A percentile compares a stretch with the other conserved stretches of the same genome.
phyloP scores from a whole-genome alignment of 2,113 vertebrate species.

The Takifugu flavidus region DNA sequence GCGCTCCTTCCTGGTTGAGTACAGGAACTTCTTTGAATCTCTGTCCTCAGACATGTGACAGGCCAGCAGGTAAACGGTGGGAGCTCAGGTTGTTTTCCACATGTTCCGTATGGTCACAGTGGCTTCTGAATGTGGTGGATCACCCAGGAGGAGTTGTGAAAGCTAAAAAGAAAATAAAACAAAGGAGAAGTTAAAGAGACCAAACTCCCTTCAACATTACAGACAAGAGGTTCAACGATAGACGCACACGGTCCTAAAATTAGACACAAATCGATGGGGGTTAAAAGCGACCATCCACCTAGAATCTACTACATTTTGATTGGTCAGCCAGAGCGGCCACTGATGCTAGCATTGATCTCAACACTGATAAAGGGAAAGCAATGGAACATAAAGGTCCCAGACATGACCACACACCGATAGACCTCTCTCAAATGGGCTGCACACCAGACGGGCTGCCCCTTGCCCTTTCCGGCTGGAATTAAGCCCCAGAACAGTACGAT shows the following conservation, averaged over 20 bases:
- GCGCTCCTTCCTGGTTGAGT: constrained; percentile 56
- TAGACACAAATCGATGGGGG: constrained; percentile 17
- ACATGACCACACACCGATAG: constrained; percentile 10
- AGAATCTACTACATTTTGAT: constrained; percentile 20
- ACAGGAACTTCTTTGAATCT: constrained; percentile 59
- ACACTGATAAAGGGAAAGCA: constrained; percentile 16
- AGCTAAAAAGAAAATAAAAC: constrained; percentile 31
- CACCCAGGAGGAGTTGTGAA: constrained; percentile 1
- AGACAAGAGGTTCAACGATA: constrained; percentile 3
- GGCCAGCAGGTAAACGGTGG: neutral
- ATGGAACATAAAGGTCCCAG: neutral
- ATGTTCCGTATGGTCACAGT: constrained; percentile 12
- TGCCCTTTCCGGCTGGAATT: constrained; percentile 30
- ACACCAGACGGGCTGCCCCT: constrained; percentile 5
- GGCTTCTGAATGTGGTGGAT: constrained; percentile 2
- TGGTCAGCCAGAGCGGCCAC: neutral
- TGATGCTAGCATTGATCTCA: constrained; percentile 9
- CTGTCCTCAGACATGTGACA: constrained; percentile 62
- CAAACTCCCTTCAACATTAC: neutral
- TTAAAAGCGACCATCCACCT: constrained; percentile 3
- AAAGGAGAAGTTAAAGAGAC: constrained; percentile 13
- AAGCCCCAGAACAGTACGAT: constrained; percentile 29
- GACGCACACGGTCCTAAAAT: constrained; percentile 5
- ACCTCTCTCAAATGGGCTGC: constrained; percentile 26
- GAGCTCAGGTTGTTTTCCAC: constrained; percentile 38